phyloP scores from a whole-genome alignment of 2,113 vertebrate species.

The Rhodinocichla rosea region DNA sequence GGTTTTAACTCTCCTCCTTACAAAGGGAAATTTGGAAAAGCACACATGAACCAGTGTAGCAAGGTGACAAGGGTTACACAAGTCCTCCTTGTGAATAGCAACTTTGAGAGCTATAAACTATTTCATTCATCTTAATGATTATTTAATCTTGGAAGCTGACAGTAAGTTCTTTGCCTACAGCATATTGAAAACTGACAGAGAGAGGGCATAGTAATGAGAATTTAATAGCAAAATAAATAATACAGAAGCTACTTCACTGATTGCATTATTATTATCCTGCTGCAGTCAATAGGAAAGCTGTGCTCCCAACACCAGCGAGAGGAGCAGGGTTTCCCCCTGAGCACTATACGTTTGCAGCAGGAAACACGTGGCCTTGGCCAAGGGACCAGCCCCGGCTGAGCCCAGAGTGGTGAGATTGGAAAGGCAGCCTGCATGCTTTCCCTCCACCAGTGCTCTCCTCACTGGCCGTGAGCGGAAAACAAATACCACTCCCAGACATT shows the following conservation, averaged over 20 bases:
- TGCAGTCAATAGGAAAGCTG: not conserved
- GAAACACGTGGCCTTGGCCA: not conserved
- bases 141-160: slow-evolving; percentile 40
- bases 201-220: slow-evolving; percentile 1
- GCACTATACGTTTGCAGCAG: not conserved
- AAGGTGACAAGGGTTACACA: not conserved
- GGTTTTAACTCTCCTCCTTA: not conserved
- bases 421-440: not conserved
- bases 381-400: not conserved
- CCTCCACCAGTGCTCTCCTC: not conserved
- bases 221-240: slow-evolving; percentile 57
- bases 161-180: slow-evolving; percentile 18
- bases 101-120: not conserved
- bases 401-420: not conserved
- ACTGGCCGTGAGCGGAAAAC: not conserved
- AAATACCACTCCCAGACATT: not conserved
- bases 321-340: not conserved
- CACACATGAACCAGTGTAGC: not conserved
- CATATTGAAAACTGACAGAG: slow-evolving; percentile 14
- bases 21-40: not conserved
- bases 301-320: not conserved
- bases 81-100: not conserved
- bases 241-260: not conserved
- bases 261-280: not conserved
- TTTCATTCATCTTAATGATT: slow-evolving; percentile 35